These are phyloP conservation scores for Gastracanthus pulcherrimus DNA, from an alignment of 2,888 invertebrate genomes.

Conservation along the genomic window DNA sequence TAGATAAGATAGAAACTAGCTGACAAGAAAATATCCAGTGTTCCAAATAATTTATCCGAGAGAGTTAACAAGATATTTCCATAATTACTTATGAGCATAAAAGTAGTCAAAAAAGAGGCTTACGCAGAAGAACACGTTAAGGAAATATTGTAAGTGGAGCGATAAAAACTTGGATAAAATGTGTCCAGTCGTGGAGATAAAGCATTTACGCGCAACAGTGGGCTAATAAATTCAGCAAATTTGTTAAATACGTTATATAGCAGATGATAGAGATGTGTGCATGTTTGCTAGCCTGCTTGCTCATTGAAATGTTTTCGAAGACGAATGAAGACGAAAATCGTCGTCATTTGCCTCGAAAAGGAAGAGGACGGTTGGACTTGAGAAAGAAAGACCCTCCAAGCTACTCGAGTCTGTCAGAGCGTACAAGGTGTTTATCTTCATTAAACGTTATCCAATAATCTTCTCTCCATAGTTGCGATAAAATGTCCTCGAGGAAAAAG, in stretches of 20 bases:
- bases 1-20: too few species aligned
- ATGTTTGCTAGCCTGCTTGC: background rate
- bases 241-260: conserved; percentile 23
- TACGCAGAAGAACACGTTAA: conserved; percentile 6
- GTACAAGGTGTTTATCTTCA: conserved; percentile 39
- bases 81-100: conserved; percentile 3
- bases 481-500: conserved; percentile 22
- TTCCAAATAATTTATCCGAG: conserved; percentile 3
- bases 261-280: background rate
- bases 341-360: background rate
- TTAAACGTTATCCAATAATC: conserved; percentile 51
- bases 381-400: background rate
- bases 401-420: background rate
- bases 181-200: background rate
- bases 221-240: conserved; percentile 45
- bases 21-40: too few species aligned
- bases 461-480: conserved; percentile 36
- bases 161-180: too few species aligned
- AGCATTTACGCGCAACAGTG: conserved; percentile 38
- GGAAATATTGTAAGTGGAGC: conserved; percentile 35
- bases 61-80: background rate
- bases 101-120: background rate
- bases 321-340: background rate
- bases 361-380: background rate
- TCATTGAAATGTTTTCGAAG: background rate